Evolutionary conservation across 1,140 invertebrate genomes (phyloP).

Genomic region (Papilio polytes): DNA sequence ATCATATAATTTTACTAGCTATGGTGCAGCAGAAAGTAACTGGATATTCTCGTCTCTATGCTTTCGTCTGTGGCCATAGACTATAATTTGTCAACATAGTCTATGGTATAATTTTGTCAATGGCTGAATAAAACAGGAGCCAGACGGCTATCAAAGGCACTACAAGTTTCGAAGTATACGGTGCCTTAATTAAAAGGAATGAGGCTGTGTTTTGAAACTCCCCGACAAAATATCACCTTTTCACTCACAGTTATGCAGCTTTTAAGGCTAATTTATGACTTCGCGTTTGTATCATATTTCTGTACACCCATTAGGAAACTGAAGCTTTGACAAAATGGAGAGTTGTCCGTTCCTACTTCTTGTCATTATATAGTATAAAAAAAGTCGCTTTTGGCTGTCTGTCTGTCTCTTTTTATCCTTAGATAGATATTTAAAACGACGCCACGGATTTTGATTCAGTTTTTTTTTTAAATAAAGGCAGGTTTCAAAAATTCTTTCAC

Average conservation of each 20-base stretch:
- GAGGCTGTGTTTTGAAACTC: conserved; percentile 22
- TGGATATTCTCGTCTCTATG: not conserved
- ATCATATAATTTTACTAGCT: not conserved
- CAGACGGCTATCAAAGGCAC: conserved; percentile 38
- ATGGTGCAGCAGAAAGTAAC: not conserved
- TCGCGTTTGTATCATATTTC: conserved; percentile 27
- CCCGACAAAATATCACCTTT: conserved; percentile 38
- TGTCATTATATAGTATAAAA: too few species aligned
- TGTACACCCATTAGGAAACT: not conserved
- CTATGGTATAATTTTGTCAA: conserved; percentile 1
- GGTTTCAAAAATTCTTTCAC: too few species aligned
- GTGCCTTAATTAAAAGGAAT: conserved; percentile 37
- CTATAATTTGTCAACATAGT: conserved; percentile 23
- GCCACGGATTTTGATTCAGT: too few species aligned
- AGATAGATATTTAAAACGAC: too few species aligned
- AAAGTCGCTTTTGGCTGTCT: too few species aligned
- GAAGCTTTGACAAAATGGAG: conserved; percentile 20
- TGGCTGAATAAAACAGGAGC: conserved; percentile 29
- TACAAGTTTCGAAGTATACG: conserved; percentile 19
- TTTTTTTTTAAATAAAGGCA: too few species aligned
- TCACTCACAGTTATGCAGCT: conserved; percentile 22
- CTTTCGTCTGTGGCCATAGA: not conserved
- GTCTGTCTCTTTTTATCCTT: too few species aligned
- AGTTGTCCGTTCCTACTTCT: not conserved
- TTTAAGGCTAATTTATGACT: conserved; percentile 38